A percentile compares a stretch with the other conserved stretches of the same genome.
Conservation (phyloP, 2,797 vertebrate species). For the Tarsius wallacei region DNA sequence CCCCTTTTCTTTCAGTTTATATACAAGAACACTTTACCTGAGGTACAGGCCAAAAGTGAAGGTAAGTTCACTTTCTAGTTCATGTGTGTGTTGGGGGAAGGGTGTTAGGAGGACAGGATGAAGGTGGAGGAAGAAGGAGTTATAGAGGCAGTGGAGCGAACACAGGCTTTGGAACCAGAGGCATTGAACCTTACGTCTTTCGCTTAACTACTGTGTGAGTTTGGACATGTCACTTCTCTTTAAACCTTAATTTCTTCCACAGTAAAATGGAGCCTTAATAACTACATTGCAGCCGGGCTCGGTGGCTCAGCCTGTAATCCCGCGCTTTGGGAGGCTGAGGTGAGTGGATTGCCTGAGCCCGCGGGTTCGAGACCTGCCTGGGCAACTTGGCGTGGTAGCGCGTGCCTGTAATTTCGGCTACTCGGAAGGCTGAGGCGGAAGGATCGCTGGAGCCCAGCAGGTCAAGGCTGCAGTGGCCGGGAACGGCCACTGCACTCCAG, state of each 20-base stretch:
- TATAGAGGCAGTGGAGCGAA: background rate
- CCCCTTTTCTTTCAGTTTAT: slow-evolving; percentile 92
- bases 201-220: background rate
- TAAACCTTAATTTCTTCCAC: slow-evolving; percentile 60
- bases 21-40: slow-evolving; percentile 98
- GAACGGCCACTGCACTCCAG: too few species aligned
- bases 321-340: too few species aligned
- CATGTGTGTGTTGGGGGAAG: background rate
- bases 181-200: background rate
- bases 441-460: too few species aligned
- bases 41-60: slow-evolving; percentile 97
- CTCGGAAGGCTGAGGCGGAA: too few species aligned
- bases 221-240: slow-evolving; percentile 41
- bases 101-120: background rate
- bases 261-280: slow-evolving; percentile 60
- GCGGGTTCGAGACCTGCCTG: too few species aligned
- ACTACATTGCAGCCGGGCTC: background rate
- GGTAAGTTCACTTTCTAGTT: slow-evolving; percentile 89
- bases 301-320: too few species aligned
- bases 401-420: too few species aligned
- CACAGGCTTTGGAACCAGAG: slow-evolving; percentile 43
- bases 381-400: too few species aligned
- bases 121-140: background rate
- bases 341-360: too few species aligned
- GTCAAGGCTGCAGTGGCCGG: too few species aligned